Evolutionary conservation across 2,113 vertebrate genomes (phyloP).

Genomic region (Aegypius monachus): DNA sequence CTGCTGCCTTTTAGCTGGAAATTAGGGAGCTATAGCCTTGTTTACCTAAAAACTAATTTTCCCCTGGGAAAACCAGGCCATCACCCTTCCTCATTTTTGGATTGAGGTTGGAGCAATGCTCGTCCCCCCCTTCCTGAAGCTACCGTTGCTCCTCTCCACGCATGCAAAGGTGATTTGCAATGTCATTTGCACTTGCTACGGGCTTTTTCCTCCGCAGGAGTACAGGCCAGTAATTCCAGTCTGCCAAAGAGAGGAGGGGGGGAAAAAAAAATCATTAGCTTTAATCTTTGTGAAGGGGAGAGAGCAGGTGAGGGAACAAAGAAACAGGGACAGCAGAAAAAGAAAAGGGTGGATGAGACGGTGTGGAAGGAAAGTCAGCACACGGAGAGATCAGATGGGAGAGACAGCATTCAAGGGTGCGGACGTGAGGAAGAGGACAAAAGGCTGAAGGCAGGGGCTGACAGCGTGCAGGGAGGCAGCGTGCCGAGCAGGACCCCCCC

Average conservation of each 20-base stretch:
- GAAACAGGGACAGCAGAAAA: background rate
- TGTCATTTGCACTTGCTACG: rapidly evolving
- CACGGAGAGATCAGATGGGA: background rate
- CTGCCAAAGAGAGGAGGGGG: background rate
- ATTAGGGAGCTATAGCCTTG: background rate
- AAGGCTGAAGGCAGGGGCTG: background rate
- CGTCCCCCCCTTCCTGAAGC: rapidly evolving
- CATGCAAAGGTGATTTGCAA: background rate
- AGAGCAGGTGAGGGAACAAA: conserved; percentile 2
- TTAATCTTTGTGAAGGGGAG: background rate
- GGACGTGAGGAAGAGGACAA: background rate
- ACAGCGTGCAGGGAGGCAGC: background rate
- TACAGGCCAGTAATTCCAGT: background rate
- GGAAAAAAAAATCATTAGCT: background rate
- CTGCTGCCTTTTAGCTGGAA: background rate
- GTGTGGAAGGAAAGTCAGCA: background rate
- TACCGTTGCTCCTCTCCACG: rapidly evolving
- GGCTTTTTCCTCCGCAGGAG: background rate
- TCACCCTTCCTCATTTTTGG: background rate
- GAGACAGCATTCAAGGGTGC: background rate
- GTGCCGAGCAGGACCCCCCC: rapidly evolving
- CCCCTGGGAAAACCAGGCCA: background rate
- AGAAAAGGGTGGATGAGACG: background rate
- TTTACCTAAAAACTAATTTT: background rate
- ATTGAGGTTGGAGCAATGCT: rapidly evolving